phyloP scores from a whole-genome alignment of 2,113 vertebrate genomes.

The Notarius quadriscutis region DNA sequence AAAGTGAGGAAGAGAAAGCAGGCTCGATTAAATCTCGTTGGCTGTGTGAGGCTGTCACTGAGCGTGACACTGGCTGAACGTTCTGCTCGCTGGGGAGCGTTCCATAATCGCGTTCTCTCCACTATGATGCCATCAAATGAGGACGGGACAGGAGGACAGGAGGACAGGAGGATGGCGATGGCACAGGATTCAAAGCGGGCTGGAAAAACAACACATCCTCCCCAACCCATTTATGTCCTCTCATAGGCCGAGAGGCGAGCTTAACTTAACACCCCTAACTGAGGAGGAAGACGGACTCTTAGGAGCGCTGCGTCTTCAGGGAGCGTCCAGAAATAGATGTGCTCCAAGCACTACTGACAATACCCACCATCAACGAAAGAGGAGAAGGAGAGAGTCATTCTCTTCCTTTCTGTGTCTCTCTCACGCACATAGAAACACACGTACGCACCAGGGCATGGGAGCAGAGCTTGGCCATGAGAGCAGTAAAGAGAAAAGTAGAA shows the following conservation, averaged over 20 bases:
- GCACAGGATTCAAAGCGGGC: constrained; percentile 3
- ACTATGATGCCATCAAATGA: constrained; percentile 53
- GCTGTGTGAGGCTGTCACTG: constrained; percentile 53
- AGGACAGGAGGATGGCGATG: not conserved
- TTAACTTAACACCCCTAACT: constrained; percentile 50
- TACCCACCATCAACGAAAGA: constrained; percentile 38
- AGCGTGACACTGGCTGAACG: constrained; percentile 46
- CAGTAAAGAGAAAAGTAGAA: constrained; percentile 36
- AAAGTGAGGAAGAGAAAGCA: constrained; percentile 20
- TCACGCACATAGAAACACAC: constrained; percentile 31
- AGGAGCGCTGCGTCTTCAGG: constrained; percentile 62
- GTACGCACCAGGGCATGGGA: constrained; percentile 26
- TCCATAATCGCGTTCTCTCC: constrained; percentile 46
- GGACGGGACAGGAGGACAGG: constrained; percentile 22
- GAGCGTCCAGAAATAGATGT: constrained; percentile 73
- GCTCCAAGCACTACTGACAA: constrained; percentile 66
- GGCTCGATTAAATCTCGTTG: constrained; percentile 51
- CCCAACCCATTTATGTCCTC: constrained; percentile 29
- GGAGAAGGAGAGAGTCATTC: constrained; percentile 30
- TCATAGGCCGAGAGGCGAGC: constrained; percentile 34
- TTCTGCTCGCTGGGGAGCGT: constrained; percentile 44
- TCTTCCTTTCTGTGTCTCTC: constrained; percentile 29
- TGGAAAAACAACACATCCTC: constrained; percentile 10
- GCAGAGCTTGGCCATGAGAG: constrained; percentile 35
- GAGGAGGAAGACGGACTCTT: constrained; percentile 53